Evolutionary conservation across 2,888 invertebrate genomes (phyloP).

Genomic region (Glaucopsyche alexis): DNA sequence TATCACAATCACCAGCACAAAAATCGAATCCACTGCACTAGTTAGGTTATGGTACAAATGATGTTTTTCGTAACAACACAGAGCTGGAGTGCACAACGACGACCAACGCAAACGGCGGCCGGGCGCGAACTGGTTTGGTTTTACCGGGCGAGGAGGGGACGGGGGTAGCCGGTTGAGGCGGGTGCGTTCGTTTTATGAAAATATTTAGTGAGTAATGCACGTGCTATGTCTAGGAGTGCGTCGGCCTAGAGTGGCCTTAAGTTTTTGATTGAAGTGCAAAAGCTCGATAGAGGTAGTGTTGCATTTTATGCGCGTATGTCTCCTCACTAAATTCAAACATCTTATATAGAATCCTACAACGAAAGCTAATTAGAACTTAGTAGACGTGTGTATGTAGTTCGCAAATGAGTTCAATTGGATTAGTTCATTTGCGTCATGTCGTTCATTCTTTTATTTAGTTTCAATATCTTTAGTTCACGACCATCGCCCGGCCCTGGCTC

Average conservation of each 20-base stretch:
- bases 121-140: constrained; percentile 78
- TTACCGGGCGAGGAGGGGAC: constrained; percentile 50
- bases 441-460: no score
- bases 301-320: not conserved
- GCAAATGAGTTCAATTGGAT: no score
- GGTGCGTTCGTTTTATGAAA: constrained; percentile 79
- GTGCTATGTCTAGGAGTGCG: constrained; percentile 75
- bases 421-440: no score
- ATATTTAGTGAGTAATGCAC: constrained; percentile 81
- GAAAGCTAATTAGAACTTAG: no score
- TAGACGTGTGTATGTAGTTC: no score
- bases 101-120: constrained; percentile 74
- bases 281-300: constrained; percentile 54
- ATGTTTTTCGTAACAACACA: constrained; percentile 69
- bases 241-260: constrained; percentile 75
- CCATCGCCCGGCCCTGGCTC: no score
- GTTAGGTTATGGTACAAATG: constrained; percentile 67
- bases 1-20: constrained; percentile 71
- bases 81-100: constrained; percentile 51
- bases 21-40: constrained; percentile 72
- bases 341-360: no score
- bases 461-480: no score
- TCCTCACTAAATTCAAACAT: no score
- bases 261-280: constrained; percentile 70
- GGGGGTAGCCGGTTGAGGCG: constrained; percentile 51